A percentile compares a stretch with the other conserved stretches of the same genome.
Conservation (phyloP, 2,797 vertebrate species). For the Hirundo rustica region DNA sequence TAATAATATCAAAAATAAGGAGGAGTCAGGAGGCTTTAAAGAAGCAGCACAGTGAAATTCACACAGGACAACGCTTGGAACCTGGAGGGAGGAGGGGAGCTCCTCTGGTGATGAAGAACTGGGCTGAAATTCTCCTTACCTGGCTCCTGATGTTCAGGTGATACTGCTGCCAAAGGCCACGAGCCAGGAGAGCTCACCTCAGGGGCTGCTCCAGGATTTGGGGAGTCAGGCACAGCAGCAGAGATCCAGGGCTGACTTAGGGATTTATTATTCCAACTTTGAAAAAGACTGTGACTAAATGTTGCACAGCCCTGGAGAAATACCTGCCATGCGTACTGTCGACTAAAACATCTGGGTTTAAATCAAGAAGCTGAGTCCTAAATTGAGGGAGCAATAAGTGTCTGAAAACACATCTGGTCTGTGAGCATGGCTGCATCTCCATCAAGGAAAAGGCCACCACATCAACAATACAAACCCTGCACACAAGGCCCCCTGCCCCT, state of each 20-base stretch:
- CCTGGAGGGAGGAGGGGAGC: neutral
- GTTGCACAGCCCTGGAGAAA: neutral
- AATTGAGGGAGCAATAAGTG: neutral
- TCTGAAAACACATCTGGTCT: neutral
- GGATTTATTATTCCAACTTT: neutral
- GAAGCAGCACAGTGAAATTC: neutral
- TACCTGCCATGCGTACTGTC: neutral
- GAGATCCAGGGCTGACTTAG: neutral
- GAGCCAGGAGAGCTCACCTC: neutral
- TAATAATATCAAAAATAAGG: neutral
- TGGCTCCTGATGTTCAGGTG: rapidly evolving
- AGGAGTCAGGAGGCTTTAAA: neutral
- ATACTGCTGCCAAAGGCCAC: neutral
- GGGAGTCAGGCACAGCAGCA: neutral
- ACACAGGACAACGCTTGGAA: neutral
- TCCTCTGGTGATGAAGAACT: neutral
- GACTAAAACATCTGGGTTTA: neutral
- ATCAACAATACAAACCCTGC: neutral
- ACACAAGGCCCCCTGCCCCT: neutral
- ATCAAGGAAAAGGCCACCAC: neutral
- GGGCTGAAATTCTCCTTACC: neutral
- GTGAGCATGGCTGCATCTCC: neutral
- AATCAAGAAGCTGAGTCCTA: neutral
- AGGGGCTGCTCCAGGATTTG: neutral
- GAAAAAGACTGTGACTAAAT: neutral